Evolutionary conservation across 2,797 vertebrate species (phyloP).

Genomic region (Enteromius trimaculatus): DNA sequence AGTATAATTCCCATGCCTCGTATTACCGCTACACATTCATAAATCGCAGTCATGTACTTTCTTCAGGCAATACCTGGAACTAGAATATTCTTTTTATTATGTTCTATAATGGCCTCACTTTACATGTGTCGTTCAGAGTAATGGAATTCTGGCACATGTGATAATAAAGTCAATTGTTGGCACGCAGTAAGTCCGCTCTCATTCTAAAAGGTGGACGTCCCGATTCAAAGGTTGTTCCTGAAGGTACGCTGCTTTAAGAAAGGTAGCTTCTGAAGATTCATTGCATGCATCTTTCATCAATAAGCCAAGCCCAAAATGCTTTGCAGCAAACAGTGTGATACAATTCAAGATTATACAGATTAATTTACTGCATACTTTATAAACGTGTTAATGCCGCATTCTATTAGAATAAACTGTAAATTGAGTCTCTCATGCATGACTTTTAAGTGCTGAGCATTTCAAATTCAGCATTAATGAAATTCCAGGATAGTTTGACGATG

Average conservation of each 20-base stretch:
- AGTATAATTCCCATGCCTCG: not conserved
- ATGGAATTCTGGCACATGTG: not conserved
- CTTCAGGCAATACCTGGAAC: constrained; percentile 19
- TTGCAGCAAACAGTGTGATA: not conserved
- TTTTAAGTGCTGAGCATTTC: not conserved
- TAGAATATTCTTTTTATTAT: not conserved
- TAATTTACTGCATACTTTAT: not conserved
- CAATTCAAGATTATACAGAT: not conserved
- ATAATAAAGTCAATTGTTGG: not conserved
- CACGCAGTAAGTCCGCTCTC: not conserved
- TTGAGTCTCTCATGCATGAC: not conserved
- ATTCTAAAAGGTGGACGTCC: not conserved
- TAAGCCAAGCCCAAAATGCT: not conserved
- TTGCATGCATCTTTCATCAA: not conserved
- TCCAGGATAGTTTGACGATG: not conserved
- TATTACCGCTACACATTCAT: constrained; percentile 4
- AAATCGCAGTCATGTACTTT: not conserved
- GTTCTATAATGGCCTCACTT: not conserved
- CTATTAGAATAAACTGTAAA: not conserved
- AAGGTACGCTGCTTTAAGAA: not conserved
- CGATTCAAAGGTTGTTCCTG: not conserved
- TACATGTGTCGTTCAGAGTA: not conserved
- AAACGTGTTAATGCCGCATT: not conserved
- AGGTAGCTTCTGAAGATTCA: not conserved
- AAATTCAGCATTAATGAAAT: not conserved